Evolutionary conservation across 2,113 vertebrate genomes (phyloP).

Genomic region (Baryphthengus martii): DNA sequence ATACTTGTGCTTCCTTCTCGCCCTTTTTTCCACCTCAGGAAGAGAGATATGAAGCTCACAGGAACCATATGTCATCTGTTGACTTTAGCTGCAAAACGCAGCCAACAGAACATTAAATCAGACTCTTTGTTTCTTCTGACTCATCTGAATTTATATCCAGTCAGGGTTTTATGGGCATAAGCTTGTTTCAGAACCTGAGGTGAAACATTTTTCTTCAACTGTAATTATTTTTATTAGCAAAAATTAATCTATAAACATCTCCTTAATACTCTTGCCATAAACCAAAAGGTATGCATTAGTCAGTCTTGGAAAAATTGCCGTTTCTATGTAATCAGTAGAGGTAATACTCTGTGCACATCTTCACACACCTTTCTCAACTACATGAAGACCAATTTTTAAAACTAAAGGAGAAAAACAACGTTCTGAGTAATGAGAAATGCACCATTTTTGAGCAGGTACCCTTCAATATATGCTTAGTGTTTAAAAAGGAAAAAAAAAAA

Average conservation of each 20-base stretch:
- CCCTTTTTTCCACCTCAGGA: not conserved
- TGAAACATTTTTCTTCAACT: conserved; percentile 42
- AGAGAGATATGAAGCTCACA: not conserved
- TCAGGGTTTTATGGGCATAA: conserved; percentile 12
- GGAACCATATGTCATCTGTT: conserved; percentile 26
- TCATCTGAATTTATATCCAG: conserved; percentile 49
- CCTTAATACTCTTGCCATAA: conserved; percentile 38
- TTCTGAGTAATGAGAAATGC: not conserved
- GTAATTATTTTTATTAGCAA: conserved; percentile 55
- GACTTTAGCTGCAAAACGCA: not conserved
- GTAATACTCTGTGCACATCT: not conserved
- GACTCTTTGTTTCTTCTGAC: conserved; percentile 45
- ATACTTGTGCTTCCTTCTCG: not conserved
- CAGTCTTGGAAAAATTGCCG: not conserved
- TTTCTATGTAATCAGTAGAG: not conserved
- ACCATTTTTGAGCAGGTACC: not conserved
- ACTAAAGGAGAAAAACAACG: not conserved
- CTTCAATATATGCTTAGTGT: not conserved
- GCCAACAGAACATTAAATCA: conserved; percentile 24
- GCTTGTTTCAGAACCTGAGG: conserved; percentile 48
- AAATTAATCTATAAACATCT: conserved; percentile 50
- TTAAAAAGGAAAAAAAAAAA: not conserved
- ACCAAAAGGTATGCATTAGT: conserved; percentile 28
- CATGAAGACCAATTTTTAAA: not conserved
- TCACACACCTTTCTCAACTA: not conserved